phyloP scores from a whole-genome alignment of 2,113 vertebrate species.

The Balaenoptera acutorostrata region DNA sequence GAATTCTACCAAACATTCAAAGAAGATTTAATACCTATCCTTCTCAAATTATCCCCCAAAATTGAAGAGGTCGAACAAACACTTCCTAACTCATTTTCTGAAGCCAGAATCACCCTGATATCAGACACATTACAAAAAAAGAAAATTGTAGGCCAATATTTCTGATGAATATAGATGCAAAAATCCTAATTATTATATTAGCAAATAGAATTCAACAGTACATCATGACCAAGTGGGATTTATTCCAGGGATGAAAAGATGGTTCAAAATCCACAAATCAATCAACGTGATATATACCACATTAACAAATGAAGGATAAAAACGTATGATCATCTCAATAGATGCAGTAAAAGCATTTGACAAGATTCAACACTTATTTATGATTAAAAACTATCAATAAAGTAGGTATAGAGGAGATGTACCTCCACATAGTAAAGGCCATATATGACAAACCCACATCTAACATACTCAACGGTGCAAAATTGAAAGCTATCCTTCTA shows the following conservation, averaged over 20 bases:
- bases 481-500: background rate
- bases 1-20: background rate
- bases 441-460: background rate
- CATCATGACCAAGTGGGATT: background rate
- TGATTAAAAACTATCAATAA: background rate
- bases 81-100: background rate
- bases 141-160: background rate
- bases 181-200: background rate
- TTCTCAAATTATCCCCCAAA: background rate
- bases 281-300: background rate
- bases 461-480: background rate
- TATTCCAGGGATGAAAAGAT: background rate
- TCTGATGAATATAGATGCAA: background rate
- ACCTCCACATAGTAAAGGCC: background rate
- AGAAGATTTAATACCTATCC: background rate
- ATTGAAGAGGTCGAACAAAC: background rate
- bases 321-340: background rate
- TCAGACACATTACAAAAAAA: background rate
- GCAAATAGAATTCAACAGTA: background rate
- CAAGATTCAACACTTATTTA: background rate
- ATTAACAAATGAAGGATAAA: background rate
- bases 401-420: background rate
- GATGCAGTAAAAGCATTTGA: background rate
- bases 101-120: background rate
- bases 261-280: background rate